A percentile compares a stretch with the other conserved stretches of the same genome.
These are phyloP conservation scores for Torymus texanus DNA, from an alignment of 2,888 invertebrate species.

Conservation along the genomic window DNA sequence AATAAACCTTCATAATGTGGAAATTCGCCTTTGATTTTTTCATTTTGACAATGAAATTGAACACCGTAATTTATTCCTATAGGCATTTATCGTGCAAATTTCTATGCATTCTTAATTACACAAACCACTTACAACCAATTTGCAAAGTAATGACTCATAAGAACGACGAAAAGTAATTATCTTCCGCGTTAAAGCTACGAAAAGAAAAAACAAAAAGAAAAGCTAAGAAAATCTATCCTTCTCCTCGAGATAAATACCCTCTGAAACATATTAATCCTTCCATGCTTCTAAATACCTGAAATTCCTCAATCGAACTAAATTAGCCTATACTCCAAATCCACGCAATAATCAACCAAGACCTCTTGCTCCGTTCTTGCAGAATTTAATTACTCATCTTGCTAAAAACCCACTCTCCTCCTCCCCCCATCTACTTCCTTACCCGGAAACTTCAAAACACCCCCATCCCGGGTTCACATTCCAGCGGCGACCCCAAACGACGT, in stretches of 20 bases:
- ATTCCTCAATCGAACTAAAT: too few species aligned
- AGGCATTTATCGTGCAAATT: constrained; percentile 7
- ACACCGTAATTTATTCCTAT: background rate
- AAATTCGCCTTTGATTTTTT: constrained; percentile 9
- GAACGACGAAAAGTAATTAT: background rate
- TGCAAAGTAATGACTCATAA: background rate
- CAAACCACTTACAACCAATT: background rate
- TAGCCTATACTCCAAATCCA: too few species aligned
- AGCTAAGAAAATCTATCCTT: too few species aligned
- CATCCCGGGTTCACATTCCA: background rate
- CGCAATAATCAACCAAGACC: too few species aligned
- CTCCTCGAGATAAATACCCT: too few species aligned
- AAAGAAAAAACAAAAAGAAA: too few species aligned
- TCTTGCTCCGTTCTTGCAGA: too few species aligned
- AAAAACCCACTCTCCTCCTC: too few species aligned
- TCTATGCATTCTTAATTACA: background rate
- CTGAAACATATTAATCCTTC: too few species aligned
- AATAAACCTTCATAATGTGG: background rate
- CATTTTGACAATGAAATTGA: background rate
- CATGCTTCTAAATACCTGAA: too few species aligned
- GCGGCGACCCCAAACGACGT: constrained; percentile 15
- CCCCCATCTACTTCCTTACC: too few species aligned
- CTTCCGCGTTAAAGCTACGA: background rate
- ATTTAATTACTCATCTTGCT: too few species aligned
- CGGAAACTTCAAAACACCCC: background rate